Base-by-base conservation (phyloP, 2,113 vertebrate genomes). In the Lonchura striata region DNA sequence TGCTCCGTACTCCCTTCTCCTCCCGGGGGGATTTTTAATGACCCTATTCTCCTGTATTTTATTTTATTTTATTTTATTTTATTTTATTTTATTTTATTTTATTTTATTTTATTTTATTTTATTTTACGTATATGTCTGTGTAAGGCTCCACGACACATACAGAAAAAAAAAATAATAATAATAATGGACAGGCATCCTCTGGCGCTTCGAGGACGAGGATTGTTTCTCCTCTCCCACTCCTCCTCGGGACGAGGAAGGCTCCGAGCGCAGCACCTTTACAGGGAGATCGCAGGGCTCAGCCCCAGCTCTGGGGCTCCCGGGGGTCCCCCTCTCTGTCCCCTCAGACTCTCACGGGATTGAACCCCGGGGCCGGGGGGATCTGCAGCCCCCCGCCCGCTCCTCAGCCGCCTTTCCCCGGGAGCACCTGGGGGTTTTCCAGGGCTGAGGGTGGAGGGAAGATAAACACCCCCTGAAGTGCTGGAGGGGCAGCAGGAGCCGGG, bases 341-440 rank as follows among this genome's bases (percentile, higher is more conserved):
- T 16, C 64, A 4, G 23, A n/a, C 11, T 8, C 15, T 8, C 19
- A 13, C 4, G 21, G 21, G 20, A 10, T 77, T 21, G 69, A 71
- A 10, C 25, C 22, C 13, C 15, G 8, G 66, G 33, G 49, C 28
- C 39, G 13, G 18, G 35, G 23, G 21, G 5, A 35, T 22, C 12
- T 23, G 41, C 79, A 78, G 30, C 9, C 22, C 39, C 39, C 53
- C 35, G 44, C 17, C 82, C 17, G 2, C 56, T 17, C 46, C 46
- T 27, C 44, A 6, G 0, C 2, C 20, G 28, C 44, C 21, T 8
- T 35, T n/a, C 9, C 19, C 27, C 4, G 5, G 15, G n/a, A 66
- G 15, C 21, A 61, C 14, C 16, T 3, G 33, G 10, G 35, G 30
- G 8, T 0, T 81, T 69, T 37, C 15, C 1, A 56, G 35, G 28